These are phyloP conservation scores for Urocyon cinereoargenteus DNA, from an alignment of 2,797 vertebrate species.

Conservation along the genomic window DNA sequence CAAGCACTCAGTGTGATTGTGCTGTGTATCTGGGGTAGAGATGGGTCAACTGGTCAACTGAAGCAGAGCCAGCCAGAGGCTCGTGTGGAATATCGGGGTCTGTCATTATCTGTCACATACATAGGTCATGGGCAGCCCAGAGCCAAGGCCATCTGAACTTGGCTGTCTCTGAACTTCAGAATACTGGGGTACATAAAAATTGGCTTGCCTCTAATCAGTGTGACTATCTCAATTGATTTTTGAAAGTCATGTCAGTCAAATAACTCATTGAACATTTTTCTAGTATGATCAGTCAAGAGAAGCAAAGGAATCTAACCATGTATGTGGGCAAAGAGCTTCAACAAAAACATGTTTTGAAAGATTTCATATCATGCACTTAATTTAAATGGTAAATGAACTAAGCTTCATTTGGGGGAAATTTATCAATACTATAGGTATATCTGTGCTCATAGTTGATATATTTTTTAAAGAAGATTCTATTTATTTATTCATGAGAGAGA, in stretches of 20 bases:
- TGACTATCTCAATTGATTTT: background rate
- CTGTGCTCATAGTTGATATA: background rate
- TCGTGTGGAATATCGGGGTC: accelerated
- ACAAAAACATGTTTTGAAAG: background rate
- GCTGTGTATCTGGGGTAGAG: background rate
- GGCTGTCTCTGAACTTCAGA: background rate
- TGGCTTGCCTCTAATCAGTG: background rate
- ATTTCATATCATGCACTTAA: accelerated
- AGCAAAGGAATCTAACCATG: accelerated
- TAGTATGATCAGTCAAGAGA: background rate
- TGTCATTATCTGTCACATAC: background rate
- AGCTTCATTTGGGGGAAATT: background rate
- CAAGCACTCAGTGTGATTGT: background rate
- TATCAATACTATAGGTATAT: background rate
- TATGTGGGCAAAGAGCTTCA: accelerated
- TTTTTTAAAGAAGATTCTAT: too few relatives aligned
- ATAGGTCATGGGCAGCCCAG: background rate
- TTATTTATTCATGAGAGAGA: too few relatives aligned
- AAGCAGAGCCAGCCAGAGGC: background rate
- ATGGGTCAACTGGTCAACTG: conserved; percentile 3
- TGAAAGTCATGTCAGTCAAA: background rate
- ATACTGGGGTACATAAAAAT: background rate
- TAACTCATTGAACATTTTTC: background rate
- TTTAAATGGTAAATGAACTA: background rate
- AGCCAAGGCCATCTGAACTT: background rate